Conservation (phyloP, 1,140 invertebrate genomes). For the Euschistus heros region DNA sequence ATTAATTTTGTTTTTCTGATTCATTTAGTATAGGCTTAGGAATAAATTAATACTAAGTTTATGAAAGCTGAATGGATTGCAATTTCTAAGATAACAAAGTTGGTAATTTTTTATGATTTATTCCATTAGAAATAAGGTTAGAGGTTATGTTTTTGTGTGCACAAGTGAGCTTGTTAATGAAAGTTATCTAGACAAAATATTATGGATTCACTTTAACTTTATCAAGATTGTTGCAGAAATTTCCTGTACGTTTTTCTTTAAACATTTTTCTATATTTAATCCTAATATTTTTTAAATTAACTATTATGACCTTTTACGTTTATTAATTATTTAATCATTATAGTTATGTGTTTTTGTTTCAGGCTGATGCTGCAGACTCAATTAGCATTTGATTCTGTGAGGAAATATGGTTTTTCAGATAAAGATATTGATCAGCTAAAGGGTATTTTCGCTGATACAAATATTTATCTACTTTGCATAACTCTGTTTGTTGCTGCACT, state of each 20-base stretch:
- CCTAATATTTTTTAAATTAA: background rate
- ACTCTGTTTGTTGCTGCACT: conserved; percentile 87
- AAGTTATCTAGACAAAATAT: background rate
- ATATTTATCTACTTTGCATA: conserved; percentile 79
- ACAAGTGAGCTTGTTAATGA: too few relatives aligned
- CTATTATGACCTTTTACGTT: background rate
- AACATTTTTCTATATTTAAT: background rate
- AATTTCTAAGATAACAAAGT: too few relatives aligned
- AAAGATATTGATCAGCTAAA: conserved; percentile 97
- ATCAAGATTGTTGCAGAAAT: background rate
- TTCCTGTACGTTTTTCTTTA: background rate
- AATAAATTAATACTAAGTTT: too few relatives aligned
- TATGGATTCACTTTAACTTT: background rate
- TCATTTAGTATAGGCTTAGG: too few relatives aligned
- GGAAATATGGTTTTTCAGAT: conserved; percentile 70
- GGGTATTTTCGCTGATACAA: conserved; percentile 91
- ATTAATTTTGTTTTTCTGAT: too few relatives aligned
- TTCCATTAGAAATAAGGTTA: too few relatives aligned
- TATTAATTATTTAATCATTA: background rate
- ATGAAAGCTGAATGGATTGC: too few relatives aligned
- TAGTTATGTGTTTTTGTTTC: conserved; percentile 31
- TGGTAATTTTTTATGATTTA: too few relatives aligned
- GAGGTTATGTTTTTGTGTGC: too few relatives aligned
- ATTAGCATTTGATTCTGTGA: conserved; percentile 60
- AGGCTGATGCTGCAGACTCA: conserved; percentile 70